Base-by-base conservation (phyloP, 2,797 vertebrate genomes). In the Lates japonicus region DNA sequence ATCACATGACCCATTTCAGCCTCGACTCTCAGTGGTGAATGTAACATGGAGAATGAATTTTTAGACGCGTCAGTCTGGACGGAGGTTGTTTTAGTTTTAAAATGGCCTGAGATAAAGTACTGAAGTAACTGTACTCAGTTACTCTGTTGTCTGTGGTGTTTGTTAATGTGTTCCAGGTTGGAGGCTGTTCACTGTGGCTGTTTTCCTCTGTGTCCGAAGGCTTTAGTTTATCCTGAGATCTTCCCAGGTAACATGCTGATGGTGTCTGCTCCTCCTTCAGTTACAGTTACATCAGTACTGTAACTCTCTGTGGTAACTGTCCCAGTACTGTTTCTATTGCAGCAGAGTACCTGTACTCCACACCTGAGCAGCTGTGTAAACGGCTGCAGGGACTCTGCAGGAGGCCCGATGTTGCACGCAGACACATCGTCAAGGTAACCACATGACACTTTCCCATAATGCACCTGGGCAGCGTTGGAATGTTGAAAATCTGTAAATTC, bases 141-240 rank as follows among this genome's bases (percentile, higher is more conserved):
- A 11, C 37, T 37, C 37, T 10, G 39, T 11, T 41, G 39, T 1
- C 39, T 41, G 39, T 7, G 22, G 37, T 61, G 59, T 42, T 19
- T 22, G 25, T n/a, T n/a, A n/a, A n/a, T n/a, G n/a, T n/a, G n/a
- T 85, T 62, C 3, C 72, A 87, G 85, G 97, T 88, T 99, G 60
- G 98, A 99, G 89, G 98, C 98, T 4, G 98, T 98, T 1, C 95
- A 97, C 88, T 99, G 98, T 19, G 98, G 98, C 54, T 99, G 98
- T 76, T 99, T 96, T 12, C 98, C 98, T 0, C 94, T 99, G 74
- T 99, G 97, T 94, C 98, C 98, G 16, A 97, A 95, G 69, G 95
- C 96, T 74, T 91, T 99, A 81, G 98, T 98, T 68, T 99, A 99
- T 93, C 98, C 98, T 0, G 98, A 99, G 88, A 97, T 99, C 89